These are phyloP conservation scores for Actinia tenebrosa DNA, from an alignment of 64 coral and sea anemone species.

Conservation along the genomic window DNA sequence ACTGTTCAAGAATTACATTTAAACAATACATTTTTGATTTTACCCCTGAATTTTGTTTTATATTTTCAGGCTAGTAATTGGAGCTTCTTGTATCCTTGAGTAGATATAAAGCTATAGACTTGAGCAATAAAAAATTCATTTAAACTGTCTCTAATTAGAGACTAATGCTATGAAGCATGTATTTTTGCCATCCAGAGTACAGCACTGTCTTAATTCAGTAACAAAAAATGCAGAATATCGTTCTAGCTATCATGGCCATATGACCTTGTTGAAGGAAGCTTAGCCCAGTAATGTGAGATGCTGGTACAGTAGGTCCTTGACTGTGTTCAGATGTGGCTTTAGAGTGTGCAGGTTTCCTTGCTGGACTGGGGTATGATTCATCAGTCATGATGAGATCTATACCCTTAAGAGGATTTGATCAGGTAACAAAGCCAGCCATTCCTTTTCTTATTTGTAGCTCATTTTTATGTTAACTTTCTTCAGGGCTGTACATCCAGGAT, in stretches of 20 bases:
- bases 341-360: constrained; percentile 89
- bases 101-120: not conserved
- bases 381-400: constrained; percentile 95
- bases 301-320: constrained; percentile 8
- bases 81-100: constrained; percentile 93
- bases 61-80: constrained; percentile 73
- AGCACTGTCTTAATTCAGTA: too few species aligned
- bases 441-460: not conserved
- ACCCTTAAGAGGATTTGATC: constrained; percentile 90
- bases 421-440: constrained; percentile 29
- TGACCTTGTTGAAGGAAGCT: too few species aligned
- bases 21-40: not conserved
- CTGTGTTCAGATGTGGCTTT: constrained; percentile 52
- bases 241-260: too few species aligned
- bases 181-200: too few species aligned
- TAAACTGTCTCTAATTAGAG: too few species aligned
- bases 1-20: too few species aligned
- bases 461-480: too few species aligned
- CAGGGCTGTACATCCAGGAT: too few species aligned
- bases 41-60: not conserved
- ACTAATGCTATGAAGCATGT: too few species aligned
- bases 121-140: too few species aligned
- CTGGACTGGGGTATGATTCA: constrained; percentile 80
- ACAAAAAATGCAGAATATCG: too few species aligned
- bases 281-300: not conserved